Percentiles rank a stretch among this genome's conserved stretches.
Conservation (phyloP, 2,113 vertebrate species). For the Ancistrus triradiatus region DNA sequence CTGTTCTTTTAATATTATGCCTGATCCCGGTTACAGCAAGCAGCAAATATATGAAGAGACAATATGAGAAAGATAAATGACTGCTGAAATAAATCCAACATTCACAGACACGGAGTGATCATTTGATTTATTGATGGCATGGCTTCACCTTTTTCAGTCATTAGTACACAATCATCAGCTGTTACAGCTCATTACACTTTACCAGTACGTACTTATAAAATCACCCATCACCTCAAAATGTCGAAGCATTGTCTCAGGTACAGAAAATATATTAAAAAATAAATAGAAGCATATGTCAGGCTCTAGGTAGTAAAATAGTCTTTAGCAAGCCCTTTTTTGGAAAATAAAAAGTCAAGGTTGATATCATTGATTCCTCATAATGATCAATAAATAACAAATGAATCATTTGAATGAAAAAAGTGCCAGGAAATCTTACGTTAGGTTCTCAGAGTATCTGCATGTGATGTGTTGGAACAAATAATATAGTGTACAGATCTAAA, state of each 20-base stretch:
- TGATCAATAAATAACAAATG: too few relatives aligned
- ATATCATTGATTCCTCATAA: not conserved
- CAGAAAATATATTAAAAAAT: conserved; percentile 37
- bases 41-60: not conserved
- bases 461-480: too few relatives aligned
- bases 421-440: too few relatives aligned
- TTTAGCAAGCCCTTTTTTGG: conserved; percentile 30
- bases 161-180: conserved; percentile 8
- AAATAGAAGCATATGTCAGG: conserved; percentile 10
- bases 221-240: too few relatives aligned
- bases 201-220: too few relatives aligned
- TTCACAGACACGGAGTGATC: not conserved
- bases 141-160: conserved; percentile 3
- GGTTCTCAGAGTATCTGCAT: too few relatives aligned
- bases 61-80: not conserved
- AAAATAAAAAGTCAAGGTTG: conserved; percentile 20
- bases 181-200: not conserved
- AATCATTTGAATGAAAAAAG: too few relatives aligned
- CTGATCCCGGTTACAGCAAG: too few relatives aligned
- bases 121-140: conserved; percentile 38
- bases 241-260: conserved; percentile 24
- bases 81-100: not conserved
- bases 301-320: conserved; percentile 18
- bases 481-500: too few relatives aligned
- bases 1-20: too few relatives aligned